A percentile compares a stretch with the other conserved stretches of the same genome.
Conservation (phyloP, 2,888 invertebrate species). For the Eupithecia exiguata region DNA sequence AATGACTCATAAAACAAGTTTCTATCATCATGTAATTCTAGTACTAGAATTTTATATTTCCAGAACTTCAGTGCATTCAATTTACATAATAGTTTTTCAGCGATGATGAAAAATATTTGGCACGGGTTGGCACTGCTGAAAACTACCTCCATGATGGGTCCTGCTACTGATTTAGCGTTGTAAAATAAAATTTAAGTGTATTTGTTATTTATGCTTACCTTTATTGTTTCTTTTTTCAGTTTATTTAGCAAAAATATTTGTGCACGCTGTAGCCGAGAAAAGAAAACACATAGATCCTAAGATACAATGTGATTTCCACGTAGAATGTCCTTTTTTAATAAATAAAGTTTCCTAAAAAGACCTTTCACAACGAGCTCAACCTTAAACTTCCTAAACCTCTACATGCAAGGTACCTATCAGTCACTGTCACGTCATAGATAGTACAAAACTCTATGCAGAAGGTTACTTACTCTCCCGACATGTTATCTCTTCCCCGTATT, state of each 20-base stretch:
- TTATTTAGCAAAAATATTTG: too few species aligned
- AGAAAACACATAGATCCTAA: too few species aligned
- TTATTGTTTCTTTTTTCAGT: too few species aligned
- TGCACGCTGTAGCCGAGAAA: too few species aligned
- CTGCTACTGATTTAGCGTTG: too few species aligned
- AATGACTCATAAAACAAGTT: background rate
- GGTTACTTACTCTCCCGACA: background rate
- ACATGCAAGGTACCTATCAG: background rate
- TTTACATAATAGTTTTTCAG: background rate
- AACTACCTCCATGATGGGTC: too few species aligned
- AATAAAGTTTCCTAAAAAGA: background rate
- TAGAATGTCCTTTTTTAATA: too few species aligned
- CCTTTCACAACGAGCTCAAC: background rate
- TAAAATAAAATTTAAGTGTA: too few species aligned
- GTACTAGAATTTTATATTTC: background rate
- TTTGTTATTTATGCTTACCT: too few species aligned
- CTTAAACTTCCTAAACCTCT: background rate
- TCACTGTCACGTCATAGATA: background rate
- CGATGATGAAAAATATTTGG: background rate
- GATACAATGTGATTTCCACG: too few species aligned
- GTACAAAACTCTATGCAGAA: background rate
- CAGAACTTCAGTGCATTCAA: background rate
- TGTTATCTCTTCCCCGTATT: constrained; percentile 12
- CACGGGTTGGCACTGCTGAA: background rate
- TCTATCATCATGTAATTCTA: background rate